These are phyloP conservation scores for Hemithea aestivaria DNA, from an alignment of 2,888 invertebrate genomes.

Conservation along the genomic window DNA sequence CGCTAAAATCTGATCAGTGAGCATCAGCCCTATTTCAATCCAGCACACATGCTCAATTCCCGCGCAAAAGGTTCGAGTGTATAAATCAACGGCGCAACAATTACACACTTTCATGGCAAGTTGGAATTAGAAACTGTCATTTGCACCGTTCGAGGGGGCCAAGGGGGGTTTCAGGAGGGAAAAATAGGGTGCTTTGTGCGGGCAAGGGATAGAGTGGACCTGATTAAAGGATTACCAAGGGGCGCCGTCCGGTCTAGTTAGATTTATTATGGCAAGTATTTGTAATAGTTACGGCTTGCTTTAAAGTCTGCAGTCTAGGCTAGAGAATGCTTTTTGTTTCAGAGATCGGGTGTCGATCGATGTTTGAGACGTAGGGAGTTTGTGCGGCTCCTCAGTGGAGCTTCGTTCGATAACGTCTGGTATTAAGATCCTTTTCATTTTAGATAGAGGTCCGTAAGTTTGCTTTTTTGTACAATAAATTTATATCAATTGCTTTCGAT, in stretches of 20 bases:
- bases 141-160: constrained; percentile 71
- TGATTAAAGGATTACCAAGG: constrained; percentile 77
- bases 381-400: no score
- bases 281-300: constrained; percentile 57
- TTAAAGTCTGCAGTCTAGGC: constrained; percentile 14
- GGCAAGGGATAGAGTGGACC: constrained; percentile 74
- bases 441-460: no score
- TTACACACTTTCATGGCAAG: constrained; percentile 80
- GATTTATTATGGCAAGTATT: constrained; percentile 77
- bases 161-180: constrained; percentile 49
- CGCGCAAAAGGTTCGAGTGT: constrained; percentile 66
- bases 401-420: no score
- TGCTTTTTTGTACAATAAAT: no score
- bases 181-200: constrained; percentile 64
- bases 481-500: no score
- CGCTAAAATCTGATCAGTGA: constrained; percentile 19
- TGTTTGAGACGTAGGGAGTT: not conserved
- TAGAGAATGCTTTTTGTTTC: constrained; percentile 19
- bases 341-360: constrained; percentile 16
- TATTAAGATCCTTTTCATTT: no score
- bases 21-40: constrained; percentile 32
- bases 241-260: constrained; percentile 75
- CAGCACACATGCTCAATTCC: constrained; percentile 54
- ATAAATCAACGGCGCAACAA: constrained; percentile 78
- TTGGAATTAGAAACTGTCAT: constrained; percentile 81